These are phyloP conservation scores for Lamellibrachia satsuma DNA, from an alignment of 2,888 invertebrate species.

Conservation along the genomic window DNA sequence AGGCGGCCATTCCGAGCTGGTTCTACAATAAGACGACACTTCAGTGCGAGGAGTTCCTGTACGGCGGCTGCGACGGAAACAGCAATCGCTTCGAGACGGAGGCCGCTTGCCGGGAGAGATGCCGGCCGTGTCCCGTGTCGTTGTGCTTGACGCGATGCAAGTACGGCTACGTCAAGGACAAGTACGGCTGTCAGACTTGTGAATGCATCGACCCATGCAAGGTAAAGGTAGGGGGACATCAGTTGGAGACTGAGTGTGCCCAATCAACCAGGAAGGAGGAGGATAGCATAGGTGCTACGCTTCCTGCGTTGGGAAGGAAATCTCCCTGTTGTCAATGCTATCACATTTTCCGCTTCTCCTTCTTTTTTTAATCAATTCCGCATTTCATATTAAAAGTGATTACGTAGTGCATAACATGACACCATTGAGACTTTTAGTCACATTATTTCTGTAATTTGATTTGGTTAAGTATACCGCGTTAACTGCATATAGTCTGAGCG, in stretches of 20 bases:
- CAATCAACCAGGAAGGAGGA: not conserved
- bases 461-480: no score
- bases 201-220: constrained; percentile 19
- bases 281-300: no score
- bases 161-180: constrained; percentile 6
- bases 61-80: not conserved
- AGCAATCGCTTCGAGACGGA: not conserved
- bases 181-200: constrained; percentile 18
- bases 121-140: not conserved
- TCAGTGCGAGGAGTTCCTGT: not conserved
- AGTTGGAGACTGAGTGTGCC: not conserved
- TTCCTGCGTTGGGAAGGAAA: no score
- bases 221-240: not conserved
- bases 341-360: no score
- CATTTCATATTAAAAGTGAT: no score
- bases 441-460: no score
- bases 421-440: no score
- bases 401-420: no score
- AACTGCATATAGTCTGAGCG: no score
- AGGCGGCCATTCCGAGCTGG: not conserved
- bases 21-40: not conserved
- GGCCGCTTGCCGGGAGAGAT: not conserved
- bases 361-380: no score
- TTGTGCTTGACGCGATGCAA: not conserved
- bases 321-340: no score